Evolutionary conservation across 1,140 invertebrate genomes (phyloP).

Genomic region (Bombus pyrosoma): DNA sequence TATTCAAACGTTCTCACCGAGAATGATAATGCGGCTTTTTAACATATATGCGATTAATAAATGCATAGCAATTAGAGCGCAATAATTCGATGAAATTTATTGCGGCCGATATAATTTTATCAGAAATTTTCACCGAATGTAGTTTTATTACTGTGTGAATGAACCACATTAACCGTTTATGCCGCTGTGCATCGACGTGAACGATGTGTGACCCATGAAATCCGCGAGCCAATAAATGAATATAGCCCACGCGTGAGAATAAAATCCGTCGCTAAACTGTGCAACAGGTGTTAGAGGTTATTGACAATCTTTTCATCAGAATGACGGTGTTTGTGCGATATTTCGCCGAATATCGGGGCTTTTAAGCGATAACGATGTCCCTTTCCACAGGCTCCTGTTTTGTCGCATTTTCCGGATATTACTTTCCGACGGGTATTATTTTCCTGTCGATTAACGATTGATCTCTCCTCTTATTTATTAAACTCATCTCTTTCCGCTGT

Average conservation of each 20-base stretch:
- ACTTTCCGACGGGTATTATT: slow-evolving; percentile 25
- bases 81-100: slow-evolving; percentile 24
- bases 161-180: slow-evolving; percentile 59
- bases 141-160: slow-evolving; percentile 60
- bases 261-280: slow-evolving; percentile 79
- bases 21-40: neutral
- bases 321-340: slow-evolving; percentile 70
- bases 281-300: slow-evolving; percentile 78
- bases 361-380: slow-evolving; percentile 46
- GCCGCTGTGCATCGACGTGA: slow-evolving; percentile 59
- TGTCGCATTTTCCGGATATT: slow-evolving; percentile 21
- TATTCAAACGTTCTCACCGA: neutral
- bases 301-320: slow-evolving; percentile 72
- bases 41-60: slow-evolving; percentile 21
- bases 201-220: slow-evolving; percentile 64
- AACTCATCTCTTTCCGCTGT: neutral
- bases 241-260: slow-evolving; percentile 73
- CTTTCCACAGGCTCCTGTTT: slow-evolving; percentile 9
- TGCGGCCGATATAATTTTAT: slow-evolving; percentile 58
- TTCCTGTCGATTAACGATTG: slow-evolving; percentile 38
- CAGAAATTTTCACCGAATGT: slow-evolving; percentile 59
- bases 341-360: slow-evolving; percentile 63
- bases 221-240: slow-evolving; percentile 70
- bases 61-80: slow-evolving; percentile 29
- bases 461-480: slow-evolving; percentile 7